Conservation (phyloP, 2,797 vertebrate genomes). For the Emydoidea blandingii region DNA sequence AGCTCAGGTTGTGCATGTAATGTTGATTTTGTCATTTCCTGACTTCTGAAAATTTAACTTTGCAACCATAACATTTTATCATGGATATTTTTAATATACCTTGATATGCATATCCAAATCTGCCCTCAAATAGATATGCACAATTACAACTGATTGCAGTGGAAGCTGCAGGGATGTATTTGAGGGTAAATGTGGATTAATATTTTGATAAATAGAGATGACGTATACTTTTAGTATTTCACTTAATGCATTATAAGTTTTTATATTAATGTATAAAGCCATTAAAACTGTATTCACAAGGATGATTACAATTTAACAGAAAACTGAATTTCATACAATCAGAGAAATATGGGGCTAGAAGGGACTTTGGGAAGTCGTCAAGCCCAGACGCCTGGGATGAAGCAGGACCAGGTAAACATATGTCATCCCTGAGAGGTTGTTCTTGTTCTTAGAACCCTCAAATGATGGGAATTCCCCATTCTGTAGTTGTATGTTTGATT, state of each 20-base stretch:
- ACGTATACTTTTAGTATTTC: not conserved
- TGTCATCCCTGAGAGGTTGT: not conserved
- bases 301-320: not conserved
- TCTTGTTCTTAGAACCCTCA: not conserved
- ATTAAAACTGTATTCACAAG: not conserved
- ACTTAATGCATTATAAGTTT: not conserved
- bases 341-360: too few relatives aligned
- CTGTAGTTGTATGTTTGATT: not conserved
- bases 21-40: not conserved
- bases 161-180: not conserved
- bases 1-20: not conserved
- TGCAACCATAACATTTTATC: not conserved
- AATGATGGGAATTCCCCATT: not conserved
- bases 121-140: not conserved
- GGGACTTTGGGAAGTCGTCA: too few relatives aligned
- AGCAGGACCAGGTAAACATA: not conserved
- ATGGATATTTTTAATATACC: not conserved
- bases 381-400: not conserved
- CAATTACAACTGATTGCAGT: not conserved
- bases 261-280: not conserved
- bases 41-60: not conserved
- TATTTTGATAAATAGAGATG: too few relatives aligned
- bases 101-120: not conserved
- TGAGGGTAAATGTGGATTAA: too few relatives aligned
- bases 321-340: not conserved